phyloP scores from a whole-genome alignment of 1,140 invertebrate species.

The Bathynomus jamesi region DNA sequence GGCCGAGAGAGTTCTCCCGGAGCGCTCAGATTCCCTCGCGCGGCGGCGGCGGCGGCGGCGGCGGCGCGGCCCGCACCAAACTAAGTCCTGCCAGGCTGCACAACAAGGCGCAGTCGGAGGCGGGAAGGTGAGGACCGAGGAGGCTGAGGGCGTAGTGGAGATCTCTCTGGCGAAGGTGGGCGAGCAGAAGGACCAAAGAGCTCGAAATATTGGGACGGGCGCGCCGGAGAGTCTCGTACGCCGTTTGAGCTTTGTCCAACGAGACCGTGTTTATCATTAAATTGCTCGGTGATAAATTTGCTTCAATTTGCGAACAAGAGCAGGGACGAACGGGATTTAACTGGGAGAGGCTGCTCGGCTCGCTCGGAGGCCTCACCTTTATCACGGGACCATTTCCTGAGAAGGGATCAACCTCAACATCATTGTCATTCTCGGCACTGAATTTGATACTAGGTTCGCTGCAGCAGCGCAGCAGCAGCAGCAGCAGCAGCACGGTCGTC shows the following conservation, averaged over 20 bases:
- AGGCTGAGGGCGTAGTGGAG: not conserved
- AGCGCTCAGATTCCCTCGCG: no score
- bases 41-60: not conserved
- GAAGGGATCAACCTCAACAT: not conserved
- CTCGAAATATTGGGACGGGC: not conserved
- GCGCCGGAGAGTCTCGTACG: not conserved
- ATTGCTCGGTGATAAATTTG: no score
- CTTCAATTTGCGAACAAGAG: no score
- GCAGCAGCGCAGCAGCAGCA: not conserved
- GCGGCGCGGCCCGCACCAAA: not conserved
- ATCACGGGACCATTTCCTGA: not conserved
- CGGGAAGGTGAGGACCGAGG: not conserved
- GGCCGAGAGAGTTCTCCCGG: not conserved
- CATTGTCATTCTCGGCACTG: not conserved
- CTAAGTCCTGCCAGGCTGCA: not conserved
- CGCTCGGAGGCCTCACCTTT: not conserved
- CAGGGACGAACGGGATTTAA: no score
- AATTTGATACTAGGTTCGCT: not conserved
- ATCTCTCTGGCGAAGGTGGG: not conserved
- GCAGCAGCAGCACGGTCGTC: no score
- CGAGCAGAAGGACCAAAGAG: not conserved
- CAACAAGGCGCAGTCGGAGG: not conserved
- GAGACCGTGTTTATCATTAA: no score
- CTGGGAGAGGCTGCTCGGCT: not conserved
- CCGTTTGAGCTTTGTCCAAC: not conserved